Percentiles rank a stretch among this genome's conserved stretches.
Conservation (phyloP, 1,140 invertebrate genomes). For the Megalopta genalis region DNA sequence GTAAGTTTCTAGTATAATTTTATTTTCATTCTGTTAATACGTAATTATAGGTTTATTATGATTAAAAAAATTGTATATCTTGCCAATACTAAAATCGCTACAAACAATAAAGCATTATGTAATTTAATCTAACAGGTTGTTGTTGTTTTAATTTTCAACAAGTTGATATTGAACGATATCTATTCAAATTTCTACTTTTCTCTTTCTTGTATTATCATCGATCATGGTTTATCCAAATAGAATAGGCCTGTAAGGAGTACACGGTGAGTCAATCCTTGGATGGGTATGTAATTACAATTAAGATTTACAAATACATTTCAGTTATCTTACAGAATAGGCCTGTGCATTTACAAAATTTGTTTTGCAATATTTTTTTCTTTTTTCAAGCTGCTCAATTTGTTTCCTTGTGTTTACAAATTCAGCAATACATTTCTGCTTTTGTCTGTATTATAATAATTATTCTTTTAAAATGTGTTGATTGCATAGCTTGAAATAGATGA, state of each 20-base stretch:
- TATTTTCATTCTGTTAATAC: constrained; percentile 50
- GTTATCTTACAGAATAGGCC: constrained; percentile 77
- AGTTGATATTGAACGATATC: not conserved
- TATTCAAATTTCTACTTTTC: not conserved
- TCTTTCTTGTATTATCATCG: not conserved
- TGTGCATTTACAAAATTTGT: constrained; percentile 36
- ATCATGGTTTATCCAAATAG: constrained; percentile 15
- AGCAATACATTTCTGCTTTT: constrained; percentile 5
- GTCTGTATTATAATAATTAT: constrained; percentile 52
- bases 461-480: constrained; percentile 62
- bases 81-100: constrained; percentile 72
- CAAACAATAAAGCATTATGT: constrained; percentile 72
- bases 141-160: constrained; percentile 62
- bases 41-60: constrained; percentile 59
- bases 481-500: constrained; percentile 95
- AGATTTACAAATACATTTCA: constrained; percentile 45
- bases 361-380: constrained; percentile 7
- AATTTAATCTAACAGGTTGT: constrained; percentile 64
- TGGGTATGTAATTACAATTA: constrained; percentile 70
- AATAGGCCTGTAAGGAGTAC: constrained; percentile 44
- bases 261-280: constrained; percentile 47
- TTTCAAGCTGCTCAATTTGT: not conserved
- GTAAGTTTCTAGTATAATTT: constrained; percentile 68
- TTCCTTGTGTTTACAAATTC: not conserved
- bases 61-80: constrained; percentile 74